Evolutionary conservation across 2,888 invertebrate genomes (phyloP).

Genomic region (Napeogenes inachia): DNA sequence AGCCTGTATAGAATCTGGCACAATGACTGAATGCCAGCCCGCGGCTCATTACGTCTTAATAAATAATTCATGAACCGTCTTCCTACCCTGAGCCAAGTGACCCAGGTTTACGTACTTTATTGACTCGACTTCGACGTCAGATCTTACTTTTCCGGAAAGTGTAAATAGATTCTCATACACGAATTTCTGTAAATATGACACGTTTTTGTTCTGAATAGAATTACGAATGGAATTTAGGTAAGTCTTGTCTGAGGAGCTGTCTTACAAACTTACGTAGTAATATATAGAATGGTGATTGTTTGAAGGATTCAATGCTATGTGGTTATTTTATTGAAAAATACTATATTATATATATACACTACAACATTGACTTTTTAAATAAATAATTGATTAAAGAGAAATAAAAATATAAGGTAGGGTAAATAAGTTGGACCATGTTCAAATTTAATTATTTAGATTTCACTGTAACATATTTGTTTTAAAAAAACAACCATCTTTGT

Average conservation of each 20-base stretch:
- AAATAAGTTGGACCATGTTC: no score
- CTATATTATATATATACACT: no score
- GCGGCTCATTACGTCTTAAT: constrained; percentile 67
- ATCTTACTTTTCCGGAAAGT: constrained; percentile 13
- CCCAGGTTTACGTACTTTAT: constrained; percentile 24
- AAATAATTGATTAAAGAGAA: no score
- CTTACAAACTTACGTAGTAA: not conserved
- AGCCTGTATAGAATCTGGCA: constrained; percentile 42
- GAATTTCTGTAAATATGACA: constrained; percentile 8
- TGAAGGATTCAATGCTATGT: no score
- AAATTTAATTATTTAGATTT: no score
- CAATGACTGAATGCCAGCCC: constrained; percentile 55
- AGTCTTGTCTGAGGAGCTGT: not conserved
- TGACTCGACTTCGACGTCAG: constrained; percentile 23
- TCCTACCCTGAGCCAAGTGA: constrained; percentile 32
- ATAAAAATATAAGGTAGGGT: no score
- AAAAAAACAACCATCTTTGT: no score
- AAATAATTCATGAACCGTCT: constrained; percentile 65
- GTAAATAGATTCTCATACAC: constrained; percentile 16
- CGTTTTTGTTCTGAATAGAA: constrained; percentile 6
- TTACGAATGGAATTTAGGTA: constrained; percentile 5
- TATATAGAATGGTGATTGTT: not conserved
- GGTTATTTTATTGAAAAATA: no score
- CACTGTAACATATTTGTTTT: no score
- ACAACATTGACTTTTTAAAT: no score